These are phyloP conservation scores for Octomys mimax DNA, from an alignment of 2,797 vertebrate genomes.

Conservation along the genomic window DNA sequence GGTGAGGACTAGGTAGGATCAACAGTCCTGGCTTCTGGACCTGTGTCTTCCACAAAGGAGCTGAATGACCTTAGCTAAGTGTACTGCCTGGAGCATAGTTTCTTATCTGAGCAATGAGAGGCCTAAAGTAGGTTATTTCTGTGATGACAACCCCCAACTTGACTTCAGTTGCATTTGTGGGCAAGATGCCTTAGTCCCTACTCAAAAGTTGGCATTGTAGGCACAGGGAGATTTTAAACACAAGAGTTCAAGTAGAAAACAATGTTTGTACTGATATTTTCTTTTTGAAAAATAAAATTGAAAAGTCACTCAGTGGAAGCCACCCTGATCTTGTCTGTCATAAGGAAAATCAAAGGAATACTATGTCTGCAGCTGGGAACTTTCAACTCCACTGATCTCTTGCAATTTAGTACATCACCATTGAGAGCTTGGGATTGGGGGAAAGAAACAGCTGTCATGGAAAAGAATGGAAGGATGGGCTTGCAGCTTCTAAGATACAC, in stretches of 20 bases:
- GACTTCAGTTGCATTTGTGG: not conserved
- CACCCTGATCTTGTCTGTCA: not conserved
- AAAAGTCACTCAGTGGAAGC: not conserved
- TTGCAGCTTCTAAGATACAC: not conserved
- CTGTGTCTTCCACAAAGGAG: not conserved
- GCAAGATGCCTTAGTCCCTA: not conserved
- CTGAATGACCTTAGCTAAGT: not conserved
- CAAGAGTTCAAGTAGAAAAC: not conserved
- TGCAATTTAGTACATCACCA: not conserved
- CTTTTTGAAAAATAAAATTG: not conserved
- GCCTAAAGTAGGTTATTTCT: not conserved
- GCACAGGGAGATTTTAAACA: not conserved
- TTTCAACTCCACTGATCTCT: constrained; percentile 19
- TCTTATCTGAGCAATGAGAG: not conserved
- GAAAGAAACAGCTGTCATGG: not conserved
- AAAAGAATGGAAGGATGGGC: not conserved
- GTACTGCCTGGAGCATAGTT: not conserved
- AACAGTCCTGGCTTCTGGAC: not conserved
- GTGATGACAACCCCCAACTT: not conserved
- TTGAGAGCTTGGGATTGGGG: not conserved
- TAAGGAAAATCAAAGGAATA: not conserved
- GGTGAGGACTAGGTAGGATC: not conserved
- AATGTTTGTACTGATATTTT: not conserved
- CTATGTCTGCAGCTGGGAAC: not conserved
- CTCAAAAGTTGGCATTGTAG: not conserved